Evolutionary conservation across 2,113 vertebrate species (phyloP).

Genomic region (Trematomus loennbergii): DNA sequence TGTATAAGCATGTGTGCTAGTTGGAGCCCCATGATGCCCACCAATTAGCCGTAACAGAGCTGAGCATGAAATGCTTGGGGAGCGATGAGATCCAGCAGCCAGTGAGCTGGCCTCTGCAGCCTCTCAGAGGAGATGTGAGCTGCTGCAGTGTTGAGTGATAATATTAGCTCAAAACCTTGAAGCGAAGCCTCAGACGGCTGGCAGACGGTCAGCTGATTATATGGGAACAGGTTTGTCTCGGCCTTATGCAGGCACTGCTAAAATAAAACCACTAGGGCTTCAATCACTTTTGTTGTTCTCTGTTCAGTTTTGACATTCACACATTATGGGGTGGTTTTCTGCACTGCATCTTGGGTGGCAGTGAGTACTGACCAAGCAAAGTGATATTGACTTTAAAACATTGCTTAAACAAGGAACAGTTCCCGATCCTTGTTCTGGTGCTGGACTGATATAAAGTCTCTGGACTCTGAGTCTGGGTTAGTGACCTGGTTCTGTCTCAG

Average conservation of each 20-base stretch:
- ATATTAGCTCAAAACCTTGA: conserved; percentile 45
- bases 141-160: conserved; percentile 38
- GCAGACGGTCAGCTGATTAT: conserved; percentile 62
- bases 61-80: conserved; percentile 66
- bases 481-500: neutral
- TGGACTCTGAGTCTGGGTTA: neutral
- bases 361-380: neutral
- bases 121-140: conserved; percentile 35
- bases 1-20: conserved; percentile 38
- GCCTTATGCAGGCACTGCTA: conserved; percentile 48
- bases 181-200: conserved; percentile 55
- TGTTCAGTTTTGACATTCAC: conserved; percentile 57
- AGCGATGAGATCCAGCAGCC: conserved; percentile 45
- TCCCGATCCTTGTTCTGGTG: conserved; percentile 3
- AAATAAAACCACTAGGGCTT: conserved; percentile 46
- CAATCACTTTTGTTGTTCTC: conserved; percentile 46
- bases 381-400: neutral
- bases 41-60: conserved; percentile 79
- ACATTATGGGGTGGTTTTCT: conserved; percentile 44
- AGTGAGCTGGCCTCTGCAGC: conserved; percentile 16
- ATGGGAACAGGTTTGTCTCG: conserved; percentile 59
- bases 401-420: neutral
- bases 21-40: conserved; percentile 58
- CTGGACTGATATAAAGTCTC: conserved; percentile 7
- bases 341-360: conserved; percentile 39